Conservation (phyloP, 1,140 invertebrate genomes). For the Drosophila parabipectinata region DNA sequence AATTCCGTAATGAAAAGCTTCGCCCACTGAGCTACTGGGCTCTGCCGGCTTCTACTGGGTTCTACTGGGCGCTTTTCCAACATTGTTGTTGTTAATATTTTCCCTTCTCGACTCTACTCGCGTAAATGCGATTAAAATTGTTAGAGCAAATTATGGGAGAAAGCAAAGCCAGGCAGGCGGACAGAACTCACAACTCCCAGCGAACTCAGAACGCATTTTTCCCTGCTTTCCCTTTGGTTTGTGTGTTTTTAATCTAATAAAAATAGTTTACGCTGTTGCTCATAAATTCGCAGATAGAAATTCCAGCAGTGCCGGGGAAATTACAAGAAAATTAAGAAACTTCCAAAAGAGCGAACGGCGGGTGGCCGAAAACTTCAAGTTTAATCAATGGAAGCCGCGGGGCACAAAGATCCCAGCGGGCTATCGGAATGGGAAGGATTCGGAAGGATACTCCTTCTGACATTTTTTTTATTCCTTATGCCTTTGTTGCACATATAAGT, state of each 20-base stretch:
- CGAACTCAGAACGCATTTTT: conserved; percentile 27
- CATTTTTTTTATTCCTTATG: conserved; percentile 7
- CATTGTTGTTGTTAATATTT: conserved; percentile 79
- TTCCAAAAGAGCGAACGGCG: conserved; percentile 49
- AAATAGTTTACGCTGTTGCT: conserved; percentile 75
- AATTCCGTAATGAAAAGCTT: conserved; percentile 77
- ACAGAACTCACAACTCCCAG: conserved; percentile 14
- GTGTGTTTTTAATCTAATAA: conserved; percentile 78
- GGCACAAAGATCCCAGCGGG: conserved; percentile 24
- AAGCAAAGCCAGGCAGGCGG: conserved; percentile 2
- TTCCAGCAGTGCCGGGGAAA: conserved; percentile 76
- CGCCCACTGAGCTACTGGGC: conserved; percentile 4
- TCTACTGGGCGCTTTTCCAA: conserved; percentile 21
- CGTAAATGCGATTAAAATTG: conserved; percentile 81
- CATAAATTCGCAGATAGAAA: conserved; percentile 82
- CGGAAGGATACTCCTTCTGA: not conserved
- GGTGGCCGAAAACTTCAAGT: conserved; percentile 74
- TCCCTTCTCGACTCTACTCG: conserved; percentile 38
- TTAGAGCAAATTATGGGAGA: conserved; percentile 71
- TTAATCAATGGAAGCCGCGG: conserved; percentile 79
- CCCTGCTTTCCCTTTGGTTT: conserved; percentile 48
- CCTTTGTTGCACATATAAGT: conserved; percentile 13
- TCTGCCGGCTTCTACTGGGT: conserved; percentile 11
- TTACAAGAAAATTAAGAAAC: conserved; percentile 81
- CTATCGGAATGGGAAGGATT: not conserved